Conservation (phyloP, 2,888 invertebrate species). For the Leptopilina drosophilae region DNA sequence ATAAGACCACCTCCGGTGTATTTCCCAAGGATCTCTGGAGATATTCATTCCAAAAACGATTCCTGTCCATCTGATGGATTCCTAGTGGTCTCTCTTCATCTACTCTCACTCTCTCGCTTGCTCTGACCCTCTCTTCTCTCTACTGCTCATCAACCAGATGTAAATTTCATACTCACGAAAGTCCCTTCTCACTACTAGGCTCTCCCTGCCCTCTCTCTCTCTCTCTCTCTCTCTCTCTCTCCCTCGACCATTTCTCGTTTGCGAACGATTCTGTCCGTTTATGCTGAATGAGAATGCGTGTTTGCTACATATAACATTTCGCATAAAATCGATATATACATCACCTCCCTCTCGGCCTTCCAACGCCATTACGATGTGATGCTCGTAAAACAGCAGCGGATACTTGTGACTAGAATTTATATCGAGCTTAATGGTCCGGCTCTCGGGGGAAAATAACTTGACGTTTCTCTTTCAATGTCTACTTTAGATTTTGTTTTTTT, state of each 20-base stretch:
- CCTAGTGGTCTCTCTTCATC: background rate
- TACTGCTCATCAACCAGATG: conserved; percentile 10
- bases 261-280: background rate
- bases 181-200: too few relatives aligned
- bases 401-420: background rate
- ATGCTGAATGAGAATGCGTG: conserved; percentile 1
- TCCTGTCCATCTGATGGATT: conserved; percentile 7
- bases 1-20: conserved; percentile 6
- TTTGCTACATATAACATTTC: conserved; percentile 10
- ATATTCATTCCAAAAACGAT: too few relatives aligned
- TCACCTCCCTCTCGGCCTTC: background rate
- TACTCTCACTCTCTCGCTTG: too few relatives aligned
- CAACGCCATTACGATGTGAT: background rate
- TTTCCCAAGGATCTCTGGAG: background rate
- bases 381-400: background rate
- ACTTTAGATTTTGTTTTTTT: background rate
- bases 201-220: background rate
- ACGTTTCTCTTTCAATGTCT: background rate
- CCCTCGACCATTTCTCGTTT: background rate
- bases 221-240: too few relatives aligned
- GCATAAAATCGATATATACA: background rate
- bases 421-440: background rate
- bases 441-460: background rate
- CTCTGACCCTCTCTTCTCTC: too few relatives aligned
- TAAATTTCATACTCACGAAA: background rate